Percentiles rank a stretch among this genome's conserved stretches.
These are phyloP conservation scores for Madoqua kirkii DNA, from an alignment of 2,113 vertebrate genomes.

Conservation along the genomic window DNA sequence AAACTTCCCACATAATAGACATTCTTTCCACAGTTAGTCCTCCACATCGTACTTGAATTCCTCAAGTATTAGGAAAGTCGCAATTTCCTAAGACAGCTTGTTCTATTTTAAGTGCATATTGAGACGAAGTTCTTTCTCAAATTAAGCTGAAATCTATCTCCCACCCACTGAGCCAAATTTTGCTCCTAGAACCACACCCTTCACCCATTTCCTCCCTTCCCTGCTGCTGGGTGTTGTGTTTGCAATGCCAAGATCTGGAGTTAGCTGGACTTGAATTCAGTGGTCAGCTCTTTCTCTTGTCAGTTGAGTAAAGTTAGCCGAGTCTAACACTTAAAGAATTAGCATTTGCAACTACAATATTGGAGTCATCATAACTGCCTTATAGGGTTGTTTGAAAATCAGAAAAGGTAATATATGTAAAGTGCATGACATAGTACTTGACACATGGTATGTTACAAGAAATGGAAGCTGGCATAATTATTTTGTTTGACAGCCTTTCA, in stretches of 20 bases:
- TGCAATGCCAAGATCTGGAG: neutral
- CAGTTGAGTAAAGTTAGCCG: neutral
- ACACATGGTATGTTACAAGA: neutral
- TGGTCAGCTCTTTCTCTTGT: neutral
- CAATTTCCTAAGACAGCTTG: constrained; percentile 18
- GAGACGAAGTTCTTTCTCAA: constrained; percentile 35
- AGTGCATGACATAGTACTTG: neutral
- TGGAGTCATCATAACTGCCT: neutral
- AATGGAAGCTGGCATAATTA: neutral
- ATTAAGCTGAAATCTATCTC: constrained; percentile 46
- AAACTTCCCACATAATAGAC: neutral
- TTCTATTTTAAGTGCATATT: constrained; percentile 24
- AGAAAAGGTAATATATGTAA: neutral
- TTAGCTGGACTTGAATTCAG: neutral
- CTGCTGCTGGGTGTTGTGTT: neutral
- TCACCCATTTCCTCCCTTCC: neutral
- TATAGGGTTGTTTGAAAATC: neutral
- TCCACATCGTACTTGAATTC: neutral
- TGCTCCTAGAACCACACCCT: neutral
- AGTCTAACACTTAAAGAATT: neutral
- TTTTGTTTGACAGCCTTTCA: neutral
- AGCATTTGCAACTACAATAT: neutral
- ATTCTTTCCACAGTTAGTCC: neutral
- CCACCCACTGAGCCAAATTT: constrained; percentile 16
- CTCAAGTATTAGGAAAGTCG: neutral